Evolutionary conservation across 2,888 invertebrate species (phyloP), one percentile per base, ranked within the genome.

Genomic region (Drosophila suboccidentalis): DNA sequence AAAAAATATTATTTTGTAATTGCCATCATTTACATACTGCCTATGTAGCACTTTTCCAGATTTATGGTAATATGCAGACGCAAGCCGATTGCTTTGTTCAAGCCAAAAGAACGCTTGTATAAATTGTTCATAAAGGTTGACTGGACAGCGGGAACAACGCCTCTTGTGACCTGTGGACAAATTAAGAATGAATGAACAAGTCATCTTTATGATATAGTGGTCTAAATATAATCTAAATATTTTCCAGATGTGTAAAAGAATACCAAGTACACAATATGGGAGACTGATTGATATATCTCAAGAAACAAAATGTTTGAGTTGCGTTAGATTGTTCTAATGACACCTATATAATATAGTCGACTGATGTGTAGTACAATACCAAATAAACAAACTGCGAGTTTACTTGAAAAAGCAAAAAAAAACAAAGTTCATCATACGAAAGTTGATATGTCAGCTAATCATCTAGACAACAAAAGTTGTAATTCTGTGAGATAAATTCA

Each of bases 31-130:
- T 19, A 74, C 83, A 74, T 75, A 92, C 92, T 92, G 68, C 75
- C 77, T 38, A 82, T 72, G 46, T 92, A 92, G 47, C 74, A 82
- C 22, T 59, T 65, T 75, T 92, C 92, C 46, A 92, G 74, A 71
- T 92, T 92, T 2, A 92, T 73, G 2, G 91, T 88, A n/a, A 92
- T 89, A 53, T 87, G 87, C 49, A 91, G 75, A 0, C 91, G 90
- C 32, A 90, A 46, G 1, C 91, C 89, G 26, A 76, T 64, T 0
- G 71, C 46, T 50, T 80, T 78, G 53, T 90, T 90, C 34, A 61
- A 26, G 9, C 90, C 90, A 36, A 91, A 91, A 0, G 91, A 90
- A 11, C 73, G 41, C n/a, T 66, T 65, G 38, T 90, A 91, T 0
- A 91, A 32, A 6, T 67, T 62, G 2, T 63, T 49, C 34, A 91